A percentile compares a stretch with the other conserved stretches of the same genome.
Conservation (phyloP, 2,797 vertebrate species). For the Danionella dracula region DNA sequence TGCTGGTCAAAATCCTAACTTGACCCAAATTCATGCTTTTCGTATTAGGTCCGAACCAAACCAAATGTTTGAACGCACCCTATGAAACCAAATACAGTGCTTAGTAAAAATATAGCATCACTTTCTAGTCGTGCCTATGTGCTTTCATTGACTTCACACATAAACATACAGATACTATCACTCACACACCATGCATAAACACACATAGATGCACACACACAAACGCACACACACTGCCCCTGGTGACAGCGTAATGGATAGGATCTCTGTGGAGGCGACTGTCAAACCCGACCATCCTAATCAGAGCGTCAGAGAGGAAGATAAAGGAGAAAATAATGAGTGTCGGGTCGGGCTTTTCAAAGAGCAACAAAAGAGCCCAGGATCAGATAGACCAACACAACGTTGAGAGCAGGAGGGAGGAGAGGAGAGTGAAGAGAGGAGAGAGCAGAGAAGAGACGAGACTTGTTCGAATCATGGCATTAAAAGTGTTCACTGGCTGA, state of each 20-base stretch:
- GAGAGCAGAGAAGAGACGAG: background rate
- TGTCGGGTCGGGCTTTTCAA: conserved; percentile 74
- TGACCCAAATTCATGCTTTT: background rate
- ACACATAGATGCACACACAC: conserved; percentile 41
- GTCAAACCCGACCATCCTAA: conserved; percentile 82
- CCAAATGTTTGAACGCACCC: background rate
- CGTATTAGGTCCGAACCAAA: no score
- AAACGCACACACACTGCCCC: conserved; percentile 47
- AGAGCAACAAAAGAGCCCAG: conserved; percentile 71
- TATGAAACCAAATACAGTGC: conserved; percentile 4
- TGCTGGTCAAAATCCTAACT: no score
- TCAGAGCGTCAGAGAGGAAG: conserved; percentile 77
- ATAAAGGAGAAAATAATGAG: conserved; percentile 84
- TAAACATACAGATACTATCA: conserved; percentile 33
- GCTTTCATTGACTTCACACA: conserved; percentile 15
- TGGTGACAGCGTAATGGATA: conserved; percentile 88
- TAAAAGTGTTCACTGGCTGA: background rate
- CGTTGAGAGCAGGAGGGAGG: conserved; percentile 66
- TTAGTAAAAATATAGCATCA: conserved; percentile 26
- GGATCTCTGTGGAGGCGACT: conserved; percentile 80
- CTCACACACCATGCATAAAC: background rate
- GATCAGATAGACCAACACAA: conserved; percentile 76
- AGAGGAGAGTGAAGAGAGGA: conserved; percentile 42
- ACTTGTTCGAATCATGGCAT: background rate
- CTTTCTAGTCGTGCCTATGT: conserved; percentile 3